phyloP scores from a whole-genome alignment of 2,113 vertebrate genomes.

The Ceyx margarethae region DNA sequence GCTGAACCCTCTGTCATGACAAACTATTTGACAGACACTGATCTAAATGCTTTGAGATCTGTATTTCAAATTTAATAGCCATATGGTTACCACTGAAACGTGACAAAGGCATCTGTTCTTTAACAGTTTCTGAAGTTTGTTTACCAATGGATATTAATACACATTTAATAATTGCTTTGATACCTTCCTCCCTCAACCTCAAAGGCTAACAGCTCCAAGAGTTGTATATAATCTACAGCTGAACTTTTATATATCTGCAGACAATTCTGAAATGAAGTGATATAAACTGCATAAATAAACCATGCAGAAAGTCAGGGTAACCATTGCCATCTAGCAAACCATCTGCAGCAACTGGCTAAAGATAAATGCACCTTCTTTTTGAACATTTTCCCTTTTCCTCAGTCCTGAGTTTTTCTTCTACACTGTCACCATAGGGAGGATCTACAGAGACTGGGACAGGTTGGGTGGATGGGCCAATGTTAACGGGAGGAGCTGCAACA shows the following conservation, averaged over 20 bases:
- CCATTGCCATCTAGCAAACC: neutral
- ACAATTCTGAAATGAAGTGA: neutral
- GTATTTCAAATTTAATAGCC: neutral
- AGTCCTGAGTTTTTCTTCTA: neutral
- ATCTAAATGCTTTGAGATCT: slow-evolving; percentile 22
- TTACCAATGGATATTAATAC: neutral
- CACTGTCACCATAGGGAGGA: neutral
- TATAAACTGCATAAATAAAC: neutral
- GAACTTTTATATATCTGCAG: neutral
- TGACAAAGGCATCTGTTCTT: slow-evolving; percentile 20
- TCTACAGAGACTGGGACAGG: too few relatives aligned
- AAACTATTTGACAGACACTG: slow-evolving; percentile 4
- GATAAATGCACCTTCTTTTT: neutral
- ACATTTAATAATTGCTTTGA: neutral
- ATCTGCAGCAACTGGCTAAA: neutral
- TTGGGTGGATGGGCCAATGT: too few relatives aligned
- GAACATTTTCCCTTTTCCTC: neutral
- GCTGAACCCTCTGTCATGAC: neutral
- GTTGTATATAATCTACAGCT: neutral
- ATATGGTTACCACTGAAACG: neutral
- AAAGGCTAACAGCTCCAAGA: neutral
- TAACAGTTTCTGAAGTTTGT: slow-evolving; percentile 4
- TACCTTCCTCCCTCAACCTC: neutral
- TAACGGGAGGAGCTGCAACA: too few relatives aligned
- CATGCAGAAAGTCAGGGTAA: neutral